Percentiles rank a stretch among this genome's conserved stretches.
phyloP scores from a whole-genome alignment of 2,888 invertebrate species.

The Thumatha senex region DNA sequence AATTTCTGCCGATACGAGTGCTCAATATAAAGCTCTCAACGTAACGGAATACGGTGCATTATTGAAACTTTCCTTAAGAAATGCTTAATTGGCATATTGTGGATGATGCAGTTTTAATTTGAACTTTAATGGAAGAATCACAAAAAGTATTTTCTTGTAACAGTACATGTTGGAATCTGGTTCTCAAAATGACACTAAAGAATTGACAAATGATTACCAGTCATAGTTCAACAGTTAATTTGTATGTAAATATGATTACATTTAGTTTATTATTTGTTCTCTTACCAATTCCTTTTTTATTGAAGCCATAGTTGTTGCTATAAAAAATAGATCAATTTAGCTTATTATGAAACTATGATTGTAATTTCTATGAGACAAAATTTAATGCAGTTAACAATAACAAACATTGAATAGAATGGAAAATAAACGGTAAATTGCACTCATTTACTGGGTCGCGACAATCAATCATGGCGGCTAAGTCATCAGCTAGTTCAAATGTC shows the following conservation, averaged over 20 bases:
- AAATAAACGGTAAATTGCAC: conserved; percentile 81
- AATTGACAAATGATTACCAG: conserved; percentile 77
- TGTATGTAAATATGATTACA: conserved; percentile 70
- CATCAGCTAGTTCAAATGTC: conserved; percentile 83
- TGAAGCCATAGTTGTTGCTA: conserved; percentile 1
- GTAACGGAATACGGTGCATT: conserved; percentile 33
- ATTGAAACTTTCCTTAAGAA: conserved; percentile 17
- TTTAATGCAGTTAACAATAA: conserved; percentile 65
- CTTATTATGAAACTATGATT: conserved; percentile 19
- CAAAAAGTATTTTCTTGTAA: conserved; percentile 43
- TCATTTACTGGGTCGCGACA: conserved; percentile 79
- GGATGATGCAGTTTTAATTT: conserved; percentile 40
- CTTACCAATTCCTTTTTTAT: conserved; percentile 33
- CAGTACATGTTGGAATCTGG: conserved; percentile 41
- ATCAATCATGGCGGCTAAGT: conserved; percentile 80
- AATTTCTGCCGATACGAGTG: conserved; percentile 24
- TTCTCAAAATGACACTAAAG: conserved; percentile 69
- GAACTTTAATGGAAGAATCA: conserved; percentile 45
- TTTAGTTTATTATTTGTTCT: conserved; percentile 42
- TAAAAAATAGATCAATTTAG: conserved; percentile 7
- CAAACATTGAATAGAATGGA: conserved; percentile 68
- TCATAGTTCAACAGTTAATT: conserved; percentile 76
- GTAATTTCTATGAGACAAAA: conserved; percentile 34
- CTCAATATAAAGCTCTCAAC: conserved; percentile 43
- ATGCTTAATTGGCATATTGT: conserved; percentile 11